Evolutionary conservation across 2,113 vertebrate species (phyloP).

Genomic region (Litocranius walleri): DNA sequence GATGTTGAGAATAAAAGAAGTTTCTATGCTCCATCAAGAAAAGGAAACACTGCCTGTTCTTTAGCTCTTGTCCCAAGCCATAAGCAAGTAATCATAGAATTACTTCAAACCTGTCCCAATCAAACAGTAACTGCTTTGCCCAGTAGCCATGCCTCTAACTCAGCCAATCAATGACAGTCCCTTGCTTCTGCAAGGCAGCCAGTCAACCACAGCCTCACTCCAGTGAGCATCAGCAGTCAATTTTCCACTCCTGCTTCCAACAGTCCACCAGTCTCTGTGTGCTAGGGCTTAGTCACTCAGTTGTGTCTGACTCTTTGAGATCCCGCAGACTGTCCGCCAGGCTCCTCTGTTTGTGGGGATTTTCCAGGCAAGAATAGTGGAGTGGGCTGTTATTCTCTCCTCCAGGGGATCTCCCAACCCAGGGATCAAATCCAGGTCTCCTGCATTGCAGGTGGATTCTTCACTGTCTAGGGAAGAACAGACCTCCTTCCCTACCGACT

Average conservation of each 20-base stretch:
- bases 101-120: neutral
- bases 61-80: neutral
- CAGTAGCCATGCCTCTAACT: neutral
- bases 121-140: neutral
- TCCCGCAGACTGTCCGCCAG: neutral
- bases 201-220: neutral
- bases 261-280: neutral
- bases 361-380: neutral
- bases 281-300: neutral
- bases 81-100: neutral
- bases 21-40: conserved; percentile 10
- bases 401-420: neutral
- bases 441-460: neutral
- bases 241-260: neutral
- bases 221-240: neutral
- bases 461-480: neutral
- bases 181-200: neutral
- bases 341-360: neutral
- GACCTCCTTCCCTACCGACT: neutral
- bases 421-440: neutral
- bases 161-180: neutral
- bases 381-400: neutral
- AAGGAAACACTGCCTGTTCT: neutral
- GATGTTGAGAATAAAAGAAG: neutral
- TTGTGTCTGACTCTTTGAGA: neutral